Evolutionary conservation across 2,888 invertebrate genomes (phyloP).

Genomic region (Rhopalosiphum nymphaeae): DNA sequence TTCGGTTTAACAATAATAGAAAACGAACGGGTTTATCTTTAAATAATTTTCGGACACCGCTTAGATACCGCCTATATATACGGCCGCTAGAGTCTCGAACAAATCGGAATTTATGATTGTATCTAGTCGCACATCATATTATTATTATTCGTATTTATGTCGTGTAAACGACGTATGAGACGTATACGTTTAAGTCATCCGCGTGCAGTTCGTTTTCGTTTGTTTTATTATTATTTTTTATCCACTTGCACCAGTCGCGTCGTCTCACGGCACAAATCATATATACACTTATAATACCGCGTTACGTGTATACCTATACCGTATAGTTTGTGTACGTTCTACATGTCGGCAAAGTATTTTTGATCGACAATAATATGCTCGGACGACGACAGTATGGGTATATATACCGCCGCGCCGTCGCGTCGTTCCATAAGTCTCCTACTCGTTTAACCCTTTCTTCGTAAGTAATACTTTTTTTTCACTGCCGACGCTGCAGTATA

Average conservation of each 20-base stretch:
- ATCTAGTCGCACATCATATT: not conserved
- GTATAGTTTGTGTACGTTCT: not conserved
- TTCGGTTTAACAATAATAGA: not conserved
- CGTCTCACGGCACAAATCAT: not conserved
- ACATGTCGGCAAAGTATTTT: not conserved
- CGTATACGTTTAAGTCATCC: not conserved
- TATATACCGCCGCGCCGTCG: not conserved
- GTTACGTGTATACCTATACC: not conserved
- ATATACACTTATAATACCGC: not conserved
- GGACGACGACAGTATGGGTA: not conserved
- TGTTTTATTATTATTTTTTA: not conserved
- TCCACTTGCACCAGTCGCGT: not conserved
- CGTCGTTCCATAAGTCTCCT: conserved; percentile 4
- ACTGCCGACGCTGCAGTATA: not conserved
- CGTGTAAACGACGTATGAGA: not conserved
- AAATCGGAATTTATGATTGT: not conserved
- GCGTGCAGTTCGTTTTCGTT: not conserved
- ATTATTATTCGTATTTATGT: not conserved
- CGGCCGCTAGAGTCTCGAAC: not conserved
- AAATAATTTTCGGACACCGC: not conserved
- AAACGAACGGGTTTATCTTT: not conserved
- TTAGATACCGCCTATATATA: too few relatives aligned
- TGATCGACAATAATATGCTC: not conserved
- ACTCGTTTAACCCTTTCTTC: not conserved
- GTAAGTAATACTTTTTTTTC: not conserved